phyloP scores from a whole-genome alignment of 1,140 invertebrate species.

The Psix sp. region DNA sequence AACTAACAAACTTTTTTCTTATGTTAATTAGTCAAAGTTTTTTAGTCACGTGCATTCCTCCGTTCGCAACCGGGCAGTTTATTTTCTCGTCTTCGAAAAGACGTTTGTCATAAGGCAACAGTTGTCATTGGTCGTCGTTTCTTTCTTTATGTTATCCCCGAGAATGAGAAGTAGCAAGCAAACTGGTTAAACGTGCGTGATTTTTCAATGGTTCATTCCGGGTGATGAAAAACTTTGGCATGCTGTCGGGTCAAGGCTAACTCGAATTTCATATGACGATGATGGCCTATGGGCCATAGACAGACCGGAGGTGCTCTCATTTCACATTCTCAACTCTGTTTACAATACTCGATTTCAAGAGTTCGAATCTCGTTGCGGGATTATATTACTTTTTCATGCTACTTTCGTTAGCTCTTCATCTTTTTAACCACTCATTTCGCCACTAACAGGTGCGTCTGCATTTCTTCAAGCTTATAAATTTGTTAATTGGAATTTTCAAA shows the following conservation, averaged over 20 bases:
- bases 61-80: background rate
- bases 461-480: too few relatives aligned
- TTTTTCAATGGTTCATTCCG: conserved; percentile 21
- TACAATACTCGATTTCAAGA: conserved; percentile 43
- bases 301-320: conserved; percentile 32
- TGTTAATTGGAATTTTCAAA: too few relatives aligned
- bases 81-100: background rate
- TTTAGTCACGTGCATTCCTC: background rate
- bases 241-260: conserved; percentile 53
- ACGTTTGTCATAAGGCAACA: conserved; percentile 10
- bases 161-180: too few relatives aligned
- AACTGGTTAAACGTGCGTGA: conserved; percentile 26
- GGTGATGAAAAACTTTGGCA: conserved; percentile 50
- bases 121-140: conserved; percentile 12
- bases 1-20: conserved; percentile 10
- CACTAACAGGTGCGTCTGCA: too few relatives aligned
- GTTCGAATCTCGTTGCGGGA: conserved; percentile 41
- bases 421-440: too few relatives aligned
- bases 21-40: conserved; percentile 35
- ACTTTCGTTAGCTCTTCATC: conserved; percentile 1
- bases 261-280: conserved; percentile 48
- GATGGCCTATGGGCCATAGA: conserved; percentile 39
- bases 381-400: conserved; percentile 34
- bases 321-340: conserved; percentile 51
- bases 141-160: conserved; percentile 9